phyloP scores from a whole-genome alignment of 2,797 vertebrate species.

The Emydoidea blandingii region DNA sequence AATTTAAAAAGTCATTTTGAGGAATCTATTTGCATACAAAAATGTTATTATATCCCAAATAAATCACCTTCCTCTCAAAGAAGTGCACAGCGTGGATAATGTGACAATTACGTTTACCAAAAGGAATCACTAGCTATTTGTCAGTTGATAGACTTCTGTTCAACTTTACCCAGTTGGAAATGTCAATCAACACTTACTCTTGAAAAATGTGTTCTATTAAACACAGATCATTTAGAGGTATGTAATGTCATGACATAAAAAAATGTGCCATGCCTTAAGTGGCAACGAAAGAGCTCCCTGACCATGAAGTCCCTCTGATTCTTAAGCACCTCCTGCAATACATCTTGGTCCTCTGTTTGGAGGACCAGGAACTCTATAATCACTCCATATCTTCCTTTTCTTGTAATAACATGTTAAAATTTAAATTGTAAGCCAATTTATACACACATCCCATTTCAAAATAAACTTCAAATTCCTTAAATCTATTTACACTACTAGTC shows the following conservation, averaged over 20 bases:
- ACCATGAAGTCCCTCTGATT: neutral
- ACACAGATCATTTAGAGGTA: constrained; percentile 12
- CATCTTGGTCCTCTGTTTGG: neutral
- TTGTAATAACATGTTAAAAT: neutral
- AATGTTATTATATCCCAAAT: constrained; percentile 47
- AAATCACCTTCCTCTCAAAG: constrained; percentile 59
- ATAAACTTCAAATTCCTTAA: neutral
- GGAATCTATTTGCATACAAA: constrained; percentile 42
- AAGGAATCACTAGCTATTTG: constrained; percentile 42
- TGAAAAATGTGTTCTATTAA: constrained; percentile 39
- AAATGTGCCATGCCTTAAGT: neutral
- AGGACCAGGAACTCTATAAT: neutral
- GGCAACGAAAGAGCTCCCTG: neutral
- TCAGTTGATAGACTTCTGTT: constrained; percentile 38
- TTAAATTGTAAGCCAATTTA: neutral
- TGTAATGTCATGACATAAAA: neutral
- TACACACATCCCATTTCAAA: neutral
- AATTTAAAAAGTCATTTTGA: constrained; percentile 42
- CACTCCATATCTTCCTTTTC: neutral
- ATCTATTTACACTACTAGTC: neutral
- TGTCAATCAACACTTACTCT: constrained; percentile 47
- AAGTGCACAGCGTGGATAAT: constrained; percentile 24
- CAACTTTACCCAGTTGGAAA: constrained; percentile 63
- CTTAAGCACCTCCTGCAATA: neutral
- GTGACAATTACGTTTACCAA: constrained; percentile 32